A percentile compares a stretch with the other conserved stretches of the same genome.
These are phyloP conservation scores for Simalia tracyae DNA, from an alignment of 2,797 vertebrate species.

Conservation along the genomic window DNA sequence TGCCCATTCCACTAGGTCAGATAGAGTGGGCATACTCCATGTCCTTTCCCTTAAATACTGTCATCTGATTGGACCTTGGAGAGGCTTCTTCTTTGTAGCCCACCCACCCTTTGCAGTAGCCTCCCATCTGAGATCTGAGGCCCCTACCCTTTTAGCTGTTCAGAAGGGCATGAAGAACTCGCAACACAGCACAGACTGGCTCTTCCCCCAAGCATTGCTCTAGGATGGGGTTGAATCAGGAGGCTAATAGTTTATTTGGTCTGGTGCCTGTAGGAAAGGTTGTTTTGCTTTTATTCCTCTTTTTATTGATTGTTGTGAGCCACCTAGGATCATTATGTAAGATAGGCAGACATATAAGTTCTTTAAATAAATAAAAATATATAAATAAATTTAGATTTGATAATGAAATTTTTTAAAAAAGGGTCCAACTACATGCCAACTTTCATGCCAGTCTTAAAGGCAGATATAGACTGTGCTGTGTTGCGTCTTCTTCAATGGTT, in stretches of 20 bases:
- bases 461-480: background rate
- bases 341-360: background rate
- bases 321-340: background rate
- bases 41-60: too few species aligned
- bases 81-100: too few species aligned
- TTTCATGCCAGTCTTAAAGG: background rate
- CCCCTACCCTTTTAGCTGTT: background rate
- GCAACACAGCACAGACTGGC: background rate
- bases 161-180: background rate
- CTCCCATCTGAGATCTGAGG: background rate
- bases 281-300: background rate
- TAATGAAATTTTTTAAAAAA: background rate
- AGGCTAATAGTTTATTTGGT: background rate
- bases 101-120: background rate
- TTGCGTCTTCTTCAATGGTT: background rate
- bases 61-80: too few species aligned
- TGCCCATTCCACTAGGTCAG: too few species aligned
- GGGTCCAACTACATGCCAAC: background rate
- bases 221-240: background rate
- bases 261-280: background rate
- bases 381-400: background rate
- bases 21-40: too few species aligned
- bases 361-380: background rate
- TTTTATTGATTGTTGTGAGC: background rate
- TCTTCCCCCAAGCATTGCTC: background rate